Evolutionary conservation across 2,113 vertebrate genomes (phyloP).

Genomic region (Verasper variegatus): DNA sequence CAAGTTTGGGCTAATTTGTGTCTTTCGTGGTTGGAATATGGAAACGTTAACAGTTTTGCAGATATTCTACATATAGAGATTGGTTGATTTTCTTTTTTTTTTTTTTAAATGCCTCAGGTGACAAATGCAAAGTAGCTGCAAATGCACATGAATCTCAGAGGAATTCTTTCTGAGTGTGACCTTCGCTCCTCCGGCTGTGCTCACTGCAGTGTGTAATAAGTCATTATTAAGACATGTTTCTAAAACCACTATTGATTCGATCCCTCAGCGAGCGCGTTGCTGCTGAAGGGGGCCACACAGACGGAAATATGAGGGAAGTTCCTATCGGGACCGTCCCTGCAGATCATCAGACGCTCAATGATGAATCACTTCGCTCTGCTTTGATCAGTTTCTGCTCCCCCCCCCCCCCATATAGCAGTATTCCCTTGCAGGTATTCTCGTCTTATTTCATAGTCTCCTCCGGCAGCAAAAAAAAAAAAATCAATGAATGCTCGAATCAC

Average conservation of each 20-base stretch:
- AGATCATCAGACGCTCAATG: constrained; percentile 25
- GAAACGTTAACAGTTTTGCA: no score
- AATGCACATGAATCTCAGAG: constrained; percentile 20
- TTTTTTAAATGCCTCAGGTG: no score
- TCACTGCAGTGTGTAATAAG: constrained; percentile 43
- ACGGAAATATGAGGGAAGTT: constrained; percentile 33
- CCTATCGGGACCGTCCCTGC: constrained; percentile 31
- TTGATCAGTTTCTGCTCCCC: constrained; percentile 42
- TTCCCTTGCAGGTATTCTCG: neutral
- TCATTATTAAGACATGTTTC: constrained; percentile 73
- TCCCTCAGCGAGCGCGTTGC: constrained; percentile 10
- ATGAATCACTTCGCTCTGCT: constrained; percentile 44
- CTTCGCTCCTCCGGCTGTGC: constrained; percentile 25
- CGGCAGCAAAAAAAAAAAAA: constrained; percentile 30
- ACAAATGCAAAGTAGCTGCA: neutral
- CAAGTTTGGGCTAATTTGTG: no score
- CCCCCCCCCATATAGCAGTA: neutral
- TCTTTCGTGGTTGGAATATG: no score
- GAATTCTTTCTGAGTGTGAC: constrained; percentile 18
- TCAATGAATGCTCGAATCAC: constrained; percentile 64
- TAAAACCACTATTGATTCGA: constrained; percentile 72
- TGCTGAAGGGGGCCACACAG: constrained; percentile 23
- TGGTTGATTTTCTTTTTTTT: no score
- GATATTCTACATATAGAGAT: no score
- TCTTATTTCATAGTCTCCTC: constrained; percentile 29